Base-by-base conservation (phyloP, 1,140 invertebrate genomes). In the Tetramorium parvispinum region DNA sequence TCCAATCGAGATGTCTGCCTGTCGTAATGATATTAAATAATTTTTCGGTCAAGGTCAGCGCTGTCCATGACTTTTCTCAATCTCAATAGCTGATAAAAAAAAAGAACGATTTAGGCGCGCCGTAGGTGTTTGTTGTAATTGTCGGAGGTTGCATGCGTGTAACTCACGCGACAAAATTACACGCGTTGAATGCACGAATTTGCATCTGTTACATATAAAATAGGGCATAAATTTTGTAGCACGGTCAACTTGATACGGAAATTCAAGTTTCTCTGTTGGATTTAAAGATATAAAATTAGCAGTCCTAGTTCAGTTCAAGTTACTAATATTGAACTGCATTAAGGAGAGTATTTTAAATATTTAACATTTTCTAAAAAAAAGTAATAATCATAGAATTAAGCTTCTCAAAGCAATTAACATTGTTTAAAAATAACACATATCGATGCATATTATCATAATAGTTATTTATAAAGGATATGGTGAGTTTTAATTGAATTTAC, bases 31-130 rank as follows among this genome's bases (percentile, higher is more conserved):
- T 61, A 53, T 65, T 85, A 61, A 49, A 57, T 73, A 78, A 89
- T 89, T 89, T 89, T 89, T 89, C 88, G 87, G 88, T 89, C 88
- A 89, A 89, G 85, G 88, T 89, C 78, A 53, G 51, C 11, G 11
- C 6, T 53, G 57, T 71, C 53, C 71, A 89, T 65, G 77, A 57
- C 81, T 85, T 85, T 82, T 85, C 57, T 81, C 85, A 81, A 90
- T 87, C 73, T 78, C 51, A 55, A 85, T 59, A 59, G 16, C 2
- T 78, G 65, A 83, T 83, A 78, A 89, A 85, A 83, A 85, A 83
- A 79, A 70, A 37, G 32, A 76, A 73, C 27, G 40, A 21, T 61
- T 27, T 76, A 89, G 82, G 70, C 59, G 49, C 40, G 53, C 82
- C 76, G 86, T 88, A 77, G 51, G 24, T 75, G 70, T 55, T 63